Conservation (phyloP, 2,888 invertebrate genomes). For the Tetanocera ferruginea region DNA sequence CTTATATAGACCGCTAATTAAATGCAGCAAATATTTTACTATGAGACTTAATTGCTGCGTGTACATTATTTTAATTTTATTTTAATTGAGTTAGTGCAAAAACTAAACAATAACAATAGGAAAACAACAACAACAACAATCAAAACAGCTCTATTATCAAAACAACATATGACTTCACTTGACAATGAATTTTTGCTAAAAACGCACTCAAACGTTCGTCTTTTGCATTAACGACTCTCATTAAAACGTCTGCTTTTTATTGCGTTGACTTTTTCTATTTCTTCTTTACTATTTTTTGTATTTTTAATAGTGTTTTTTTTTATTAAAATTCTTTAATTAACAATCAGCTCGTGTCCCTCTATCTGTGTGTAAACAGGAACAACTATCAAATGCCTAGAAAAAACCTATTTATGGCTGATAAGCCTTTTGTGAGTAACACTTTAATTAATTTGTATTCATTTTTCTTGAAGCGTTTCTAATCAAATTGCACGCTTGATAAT, state of each 20-base stretch:
- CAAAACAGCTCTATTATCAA: not conserved
- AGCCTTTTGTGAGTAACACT: not conserved
- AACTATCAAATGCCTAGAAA: not conserved
- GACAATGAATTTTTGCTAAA: slow-evolving; percentile 4
- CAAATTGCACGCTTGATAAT: not conserved
- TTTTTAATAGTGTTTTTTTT: slow-evolving; percentile 40
- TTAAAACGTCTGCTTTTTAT: not conserved
- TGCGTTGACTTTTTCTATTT: not conserved
- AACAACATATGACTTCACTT: not conserved
- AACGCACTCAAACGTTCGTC: not conserved
- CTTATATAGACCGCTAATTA: not conserved
- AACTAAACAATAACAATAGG: not conserved
- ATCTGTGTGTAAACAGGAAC: not conserved
- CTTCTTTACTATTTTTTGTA: slow-evolving; percentile 46
- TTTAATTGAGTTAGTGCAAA: not conserved
- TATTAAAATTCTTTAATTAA: slow-evolving; percentile 22
- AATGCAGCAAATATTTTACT: slow-evolving; percentile 6
- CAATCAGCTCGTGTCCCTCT: slow-evolving; percentile 6
- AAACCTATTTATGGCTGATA: not conserved
- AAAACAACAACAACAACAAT: not conserved
- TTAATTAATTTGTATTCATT: slow-evolving; percentile 14
- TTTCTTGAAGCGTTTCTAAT: not conserved
- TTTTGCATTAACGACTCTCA: not conserved
- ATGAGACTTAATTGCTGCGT: not conserved
- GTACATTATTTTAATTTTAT: not conserved